Base-by-base conservation (phyloP, 2,888 invertebrate genomes). In the Drosophila eohydei region DNA sequence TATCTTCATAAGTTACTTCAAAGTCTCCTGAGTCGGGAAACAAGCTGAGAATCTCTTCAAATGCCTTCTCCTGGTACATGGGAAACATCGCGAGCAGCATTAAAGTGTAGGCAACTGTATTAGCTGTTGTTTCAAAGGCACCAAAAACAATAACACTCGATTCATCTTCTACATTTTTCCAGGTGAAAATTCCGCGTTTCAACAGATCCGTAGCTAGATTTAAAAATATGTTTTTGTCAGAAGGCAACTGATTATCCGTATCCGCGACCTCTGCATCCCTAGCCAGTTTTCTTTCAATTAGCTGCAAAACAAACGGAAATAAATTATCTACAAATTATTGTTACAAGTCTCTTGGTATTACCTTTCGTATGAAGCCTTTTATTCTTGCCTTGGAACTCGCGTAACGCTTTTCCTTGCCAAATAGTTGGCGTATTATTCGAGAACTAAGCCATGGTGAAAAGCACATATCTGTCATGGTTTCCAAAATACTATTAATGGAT, bases 121-220 rank as follows among this genome's bases (percentile, higher is more conserved):
- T 91, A 1, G 93, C 88, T 3, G 92, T 91, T 1, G 93, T 93
- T 74, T 92, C 93, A 55, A 92, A 92, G 0, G 92, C 92, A 9
- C 91, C 92, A 69, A 91, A 91, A 0, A 92, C 91, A 54, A 92
- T 89, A 0, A 89, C 83, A 73, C 91, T 92, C 0, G 91, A 86
- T 75, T 92, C 92, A 58, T 90, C 86, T 65, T 90, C 90, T 1
- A 92, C 90, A 63, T 92, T 90, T 52, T 86, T 71, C 81, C 71
- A 80, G 6, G 70, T 88, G 38, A 92, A 92, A 1, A 84, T 60
- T 3, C 89, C 89, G 1, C 77, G 84, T 26, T 68, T 84, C 6
- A 89, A 51, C 48, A 92, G 68, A 54, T 91, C 90, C 4, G 89
- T 86, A 1, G 89, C 90, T 3, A 90, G 68, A 54, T 92, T 90